Conservation (phyloP, 2,113 vertebrate genomes). For the Rostratula benghalensis region DNA sequence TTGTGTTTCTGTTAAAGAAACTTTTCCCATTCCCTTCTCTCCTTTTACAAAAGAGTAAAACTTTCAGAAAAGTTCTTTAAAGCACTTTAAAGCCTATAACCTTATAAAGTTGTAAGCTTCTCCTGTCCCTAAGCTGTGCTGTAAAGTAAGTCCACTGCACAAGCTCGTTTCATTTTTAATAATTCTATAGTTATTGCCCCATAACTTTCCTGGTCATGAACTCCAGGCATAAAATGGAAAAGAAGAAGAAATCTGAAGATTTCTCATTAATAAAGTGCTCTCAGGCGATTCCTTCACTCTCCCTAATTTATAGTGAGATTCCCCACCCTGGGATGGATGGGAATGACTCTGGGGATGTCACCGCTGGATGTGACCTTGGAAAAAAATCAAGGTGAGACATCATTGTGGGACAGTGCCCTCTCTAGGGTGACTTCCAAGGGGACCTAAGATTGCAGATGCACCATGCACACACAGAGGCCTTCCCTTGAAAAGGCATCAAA, state of each 20-base stretch:
- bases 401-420: fast-evolving
- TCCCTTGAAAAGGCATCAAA: background rate
- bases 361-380: background rate
- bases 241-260: background rate
- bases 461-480: no score
- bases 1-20: background rate
- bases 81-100: background rate
- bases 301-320: background rate
- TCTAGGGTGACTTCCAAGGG: no score
- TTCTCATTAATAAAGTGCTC: background rate
- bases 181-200: slow-evolving; percentile 20
- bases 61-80: background rate
- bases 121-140: background rate
- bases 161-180: slow-evolving; percentile 7
- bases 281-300: background rate
- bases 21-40: background rate
- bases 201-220: slow-evolving; percentile 10
- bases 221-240: background rate
- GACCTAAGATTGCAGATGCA: background rate
- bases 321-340: background rate
- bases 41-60: background rate
- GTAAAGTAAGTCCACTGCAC: background rate
- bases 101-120: background rate
- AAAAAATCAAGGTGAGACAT: background rate
- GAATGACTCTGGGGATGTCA: background rate